These are phyloP conservation scores for Myotis brandtii DNA, from an alignment of 2,113 vertebrate genomes.

Conservation along the genomic window DNA sequence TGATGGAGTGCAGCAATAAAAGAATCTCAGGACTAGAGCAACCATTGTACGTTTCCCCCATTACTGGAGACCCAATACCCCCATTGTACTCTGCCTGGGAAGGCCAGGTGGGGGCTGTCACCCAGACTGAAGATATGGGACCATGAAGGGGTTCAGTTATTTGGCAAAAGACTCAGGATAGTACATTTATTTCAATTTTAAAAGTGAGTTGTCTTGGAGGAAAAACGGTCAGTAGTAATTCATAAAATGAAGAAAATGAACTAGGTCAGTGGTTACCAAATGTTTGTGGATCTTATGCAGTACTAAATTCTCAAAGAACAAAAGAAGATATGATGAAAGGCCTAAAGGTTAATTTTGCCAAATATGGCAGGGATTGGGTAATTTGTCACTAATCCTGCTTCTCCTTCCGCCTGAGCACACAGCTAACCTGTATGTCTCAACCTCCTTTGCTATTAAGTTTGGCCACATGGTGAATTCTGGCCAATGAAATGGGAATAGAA, in stretches of 20 bases:
- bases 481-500: neutral
- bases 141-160: neutral
- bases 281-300: neutral
- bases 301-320: slow-evolving; percentile 40
- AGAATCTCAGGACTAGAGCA: neutral
- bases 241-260: neutral
- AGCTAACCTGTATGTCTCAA: slow-evolving; percentile 29
- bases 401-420: neutral
- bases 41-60: neutral
- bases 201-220: neutral
- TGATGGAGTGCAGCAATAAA: neutral
- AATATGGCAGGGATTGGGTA: neutral
- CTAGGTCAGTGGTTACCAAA: neutral
- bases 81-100: accelerated
- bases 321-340: neutral
- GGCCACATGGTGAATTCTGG: neutral
- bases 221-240: neutral
- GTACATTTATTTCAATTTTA: neutral
- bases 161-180: neutral
- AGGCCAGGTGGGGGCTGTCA: too few species aligned
- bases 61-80: neutral
- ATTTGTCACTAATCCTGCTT: neutral
- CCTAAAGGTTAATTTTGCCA: slow-evolving; percentile 47
- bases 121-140: neutral
- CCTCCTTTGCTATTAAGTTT: neutral